Base-by-base conservation (phyloP, 1,140 invertebrate genomes). In the Listronotus oregonensis region DNA sequence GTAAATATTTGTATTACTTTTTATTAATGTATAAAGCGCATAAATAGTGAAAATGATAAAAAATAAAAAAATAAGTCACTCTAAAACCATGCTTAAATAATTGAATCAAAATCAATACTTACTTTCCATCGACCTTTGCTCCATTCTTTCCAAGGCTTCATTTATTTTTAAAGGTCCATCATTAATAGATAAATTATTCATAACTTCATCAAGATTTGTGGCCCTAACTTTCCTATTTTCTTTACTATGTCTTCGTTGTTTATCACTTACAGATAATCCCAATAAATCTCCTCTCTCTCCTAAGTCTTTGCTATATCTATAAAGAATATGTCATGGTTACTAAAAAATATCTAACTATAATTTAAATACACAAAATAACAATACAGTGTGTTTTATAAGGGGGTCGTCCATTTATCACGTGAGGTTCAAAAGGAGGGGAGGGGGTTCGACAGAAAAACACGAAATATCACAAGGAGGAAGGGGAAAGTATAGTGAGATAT, bases 291-390 rank as follows among this genome's bases (percentile, higher is more conserved):
- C 83, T 14, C 83, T 77, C 51, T 89, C 86, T 3, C 83, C 85
- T 6, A 87, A 74, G 77, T 89, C 86, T 71, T 89, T 89, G 3
- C 84, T 86, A 68, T 91, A 89, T 14, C 64, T 61, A 44, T 21
- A 37, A 61, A 61, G 10, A 58, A 9, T 56, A 18, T n/a, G n/a
- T n/a, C n/a, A n/a, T n/a, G n/a, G n/a, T n/a, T n/a, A n/a, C n/a
- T n/a, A n/a, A n/a, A n/a, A n/a, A n/a, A n/a, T n/a, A n/a, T n/a
- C n/a, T n/a, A n/a, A n/a, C n/a, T n/a, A n/a, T n/a, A n/a, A n/a
- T n/a, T n/a, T n/a, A n/a, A n/a, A n/a, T n/a, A n/a, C n/a, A n/a
- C n/a, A n/a, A n/a, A n/a, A n/a, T n/a, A n/a, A n/a, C n/a, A n/a
- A n/a, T n/a, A n/a, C n/a, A n/a, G n/a, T n/a, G n/a, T n/a, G n/a